Evolutionary conservation across 2,888 invertebrate species (phyloP).

Genomic region (Netelia melanura): DNA sequence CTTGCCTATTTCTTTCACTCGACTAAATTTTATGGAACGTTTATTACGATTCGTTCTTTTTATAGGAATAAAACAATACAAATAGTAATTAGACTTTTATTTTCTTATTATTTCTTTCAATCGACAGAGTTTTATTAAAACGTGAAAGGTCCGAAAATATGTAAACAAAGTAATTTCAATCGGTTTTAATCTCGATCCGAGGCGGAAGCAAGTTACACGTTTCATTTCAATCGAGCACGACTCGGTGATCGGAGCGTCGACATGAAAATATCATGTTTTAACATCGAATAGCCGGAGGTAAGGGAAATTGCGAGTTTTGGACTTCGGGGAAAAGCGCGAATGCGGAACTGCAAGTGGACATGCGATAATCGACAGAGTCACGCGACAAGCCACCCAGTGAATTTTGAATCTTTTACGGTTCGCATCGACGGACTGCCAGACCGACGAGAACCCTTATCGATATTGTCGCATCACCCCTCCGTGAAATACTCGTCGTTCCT

Average conservation of each 20-base stretch:
- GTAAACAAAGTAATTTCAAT: background rate
- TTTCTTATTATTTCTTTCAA: too few species aligned
- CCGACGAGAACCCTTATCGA: conserved; percentile 43
- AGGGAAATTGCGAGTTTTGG: conserved; percentile 12
- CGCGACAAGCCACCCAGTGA: conserved; percentile 54
- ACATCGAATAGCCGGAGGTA: background rate
- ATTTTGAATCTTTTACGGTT: conserved; percentile 16
- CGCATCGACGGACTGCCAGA: background rate
- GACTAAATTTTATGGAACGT: too few species aligned
- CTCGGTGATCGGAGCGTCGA: background rate
- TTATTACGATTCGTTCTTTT: too few species aligned
- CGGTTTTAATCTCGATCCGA: background rate
- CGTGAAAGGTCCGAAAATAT: background rate
- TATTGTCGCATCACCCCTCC: conserved; percentile 20
- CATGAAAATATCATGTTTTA: background rate
- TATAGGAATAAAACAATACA: too few species aligned
- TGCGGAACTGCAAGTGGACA: conserved; percentile 65
- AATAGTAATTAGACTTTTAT: too few species aligned
- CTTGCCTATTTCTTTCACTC: too few species aligned
- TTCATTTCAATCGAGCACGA: conserved; percentile 8
- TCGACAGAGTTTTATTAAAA: too few species aligned
- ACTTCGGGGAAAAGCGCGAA: conserved; percentile 63
- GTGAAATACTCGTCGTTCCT: conserved; percentile 42
- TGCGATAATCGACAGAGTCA: conserved; percentile 69
- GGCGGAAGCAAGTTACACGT: background rate